Conservation (phyloP, 2,888 invertebrate species). For the Poecilobothrus nobilitatus region DNA sequence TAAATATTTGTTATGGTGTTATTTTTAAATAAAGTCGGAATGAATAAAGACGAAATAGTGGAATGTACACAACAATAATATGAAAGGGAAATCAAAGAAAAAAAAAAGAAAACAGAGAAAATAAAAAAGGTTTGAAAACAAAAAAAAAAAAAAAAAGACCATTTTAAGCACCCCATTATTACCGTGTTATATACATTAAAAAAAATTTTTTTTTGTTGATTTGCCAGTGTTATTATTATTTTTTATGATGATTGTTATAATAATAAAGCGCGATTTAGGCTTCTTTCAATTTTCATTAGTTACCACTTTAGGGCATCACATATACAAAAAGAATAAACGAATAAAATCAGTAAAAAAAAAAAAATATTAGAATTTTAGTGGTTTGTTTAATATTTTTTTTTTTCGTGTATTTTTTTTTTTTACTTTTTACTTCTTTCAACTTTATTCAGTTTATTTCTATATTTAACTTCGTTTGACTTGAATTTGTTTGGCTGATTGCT, state of each 20-base stretch:
- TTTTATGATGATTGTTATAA: neutral
- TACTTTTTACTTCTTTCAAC: neutral
- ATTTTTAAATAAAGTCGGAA: no score
- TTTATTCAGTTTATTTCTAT: neutral
- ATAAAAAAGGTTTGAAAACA: no score
- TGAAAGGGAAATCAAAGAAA: neutral
- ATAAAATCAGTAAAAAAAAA: neutral
- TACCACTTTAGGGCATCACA: neutral
- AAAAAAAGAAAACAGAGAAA: neutral
- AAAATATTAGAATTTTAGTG: no score
- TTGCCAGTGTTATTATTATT: neutral
- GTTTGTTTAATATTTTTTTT: neutral
- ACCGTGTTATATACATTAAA: neutral
- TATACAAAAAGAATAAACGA: neutral
- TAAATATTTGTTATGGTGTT: neutral
- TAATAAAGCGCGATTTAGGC: neutral
- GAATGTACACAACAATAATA: neutral
- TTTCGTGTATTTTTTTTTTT: neutral
- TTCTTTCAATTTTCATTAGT: no score
- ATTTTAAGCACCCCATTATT: conserved; percentile 3
- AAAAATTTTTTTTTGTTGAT: no score
- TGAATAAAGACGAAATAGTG: no score
- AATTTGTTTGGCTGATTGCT: neutral
- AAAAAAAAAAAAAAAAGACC: neutral
- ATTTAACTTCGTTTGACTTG: neutral